These are phyloP conservation scores for Caenorhabditis sp. DNA, from an alignment of 2,888 invertebrate species.

Conservation along the genomic window DNA sequence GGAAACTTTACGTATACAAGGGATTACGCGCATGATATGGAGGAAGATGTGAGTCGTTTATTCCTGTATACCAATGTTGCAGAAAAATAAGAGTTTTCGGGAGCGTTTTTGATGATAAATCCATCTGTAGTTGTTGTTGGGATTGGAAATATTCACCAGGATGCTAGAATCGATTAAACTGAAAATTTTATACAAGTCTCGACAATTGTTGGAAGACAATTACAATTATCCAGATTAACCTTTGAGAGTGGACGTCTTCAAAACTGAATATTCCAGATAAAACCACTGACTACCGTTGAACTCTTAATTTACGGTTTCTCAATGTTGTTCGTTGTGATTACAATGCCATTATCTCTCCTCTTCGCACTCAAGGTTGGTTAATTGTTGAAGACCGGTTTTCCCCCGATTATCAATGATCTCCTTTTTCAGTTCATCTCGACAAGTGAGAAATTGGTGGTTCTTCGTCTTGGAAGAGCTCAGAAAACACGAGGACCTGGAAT, in stretches of 20 bases:
- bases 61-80: no score
- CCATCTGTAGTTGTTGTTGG: no score
- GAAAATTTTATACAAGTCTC: no score
- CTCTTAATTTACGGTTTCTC: constrained; percentile 71
- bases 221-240: no score
- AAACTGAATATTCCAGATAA: constrained; percentile 29
- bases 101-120: no score
- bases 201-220: no score
- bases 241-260: no score
- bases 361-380: constrained; percentile 78
- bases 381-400: constrained; percentile 31
- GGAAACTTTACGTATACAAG: constrained; percentile 70
- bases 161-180: no score
- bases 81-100: no score
- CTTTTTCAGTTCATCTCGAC: constrained; percentile 79
- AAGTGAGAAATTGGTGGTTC: constrained; percentile 80
- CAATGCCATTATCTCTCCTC: constrained; percentile 81
- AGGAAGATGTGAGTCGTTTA: constrained; percentile 54
- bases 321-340: constrained; percentile 73
- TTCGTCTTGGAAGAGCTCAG: constrained; percentile 81
- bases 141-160: no score
- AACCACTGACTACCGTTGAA: constrained; percentile 67
- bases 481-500: constrained; percentile 83
- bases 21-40: constrained; percentile 61
- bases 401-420: background rate